Evolutionary conservation across 2,888 invertebrate species (phyloP).

Genomic region (Ichneumon xanthorius): DNA sequence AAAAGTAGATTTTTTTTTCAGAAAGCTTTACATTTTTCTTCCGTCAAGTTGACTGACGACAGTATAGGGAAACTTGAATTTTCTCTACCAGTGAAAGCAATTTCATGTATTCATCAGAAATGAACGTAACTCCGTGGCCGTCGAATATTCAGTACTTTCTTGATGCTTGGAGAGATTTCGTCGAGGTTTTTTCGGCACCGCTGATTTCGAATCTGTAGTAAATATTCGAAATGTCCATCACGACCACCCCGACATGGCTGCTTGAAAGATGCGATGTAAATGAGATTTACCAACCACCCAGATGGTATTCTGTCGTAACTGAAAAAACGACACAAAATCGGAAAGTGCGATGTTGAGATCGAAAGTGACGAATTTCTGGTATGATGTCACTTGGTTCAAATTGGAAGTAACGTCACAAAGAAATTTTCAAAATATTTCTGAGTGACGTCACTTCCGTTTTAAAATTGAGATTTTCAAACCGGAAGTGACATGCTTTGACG

Average conservation of each 20-base stretch:
- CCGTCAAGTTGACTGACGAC: constrained; percentile 1
- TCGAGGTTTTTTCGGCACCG: neutral
- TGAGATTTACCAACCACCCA: neutral
- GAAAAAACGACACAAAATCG: neutral
- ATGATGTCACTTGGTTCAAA: too few species aligned
- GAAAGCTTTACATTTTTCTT: constrained; percentile 25
- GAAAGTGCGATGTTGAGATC: neutral
- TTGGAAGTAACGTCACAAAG: too few species aligned
- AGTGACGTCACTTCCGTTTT: too few species aligned
- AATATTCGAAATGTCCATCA: neutral
- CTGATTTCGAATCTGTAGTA: neutral
- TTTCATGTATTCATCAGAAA: constrained; percentile 43
- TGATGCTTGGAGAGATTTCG: neutral
- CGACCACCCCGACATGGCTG: neutral
- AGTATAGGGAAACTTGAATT: constrained; percentile 10
- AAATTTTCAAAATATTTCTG: too few species aligned
- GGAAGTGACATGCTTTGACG: constrained; percentile 36
- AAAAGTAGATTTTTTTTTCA: constrained; percentile 47
- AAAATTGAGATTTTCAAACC: neutral
- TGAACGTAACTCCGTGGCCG: constrained; percentile 4
- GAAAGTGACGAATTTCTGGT: neutral
- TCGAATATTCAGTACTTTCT: constrained; percentile 18
- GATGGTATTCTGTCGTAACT: neutral
- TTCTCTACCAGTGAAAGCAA: constrained; percentile 20
- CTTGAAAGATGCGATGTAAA: neutral